Percentiles rank a stretch among this genome's conserved stretches.
These are phyloP conservation scores for Excalfactoria chinensis DNA, from an alignment of 2,113 vertebrate species.

Conservation along the genomic window DNA sequence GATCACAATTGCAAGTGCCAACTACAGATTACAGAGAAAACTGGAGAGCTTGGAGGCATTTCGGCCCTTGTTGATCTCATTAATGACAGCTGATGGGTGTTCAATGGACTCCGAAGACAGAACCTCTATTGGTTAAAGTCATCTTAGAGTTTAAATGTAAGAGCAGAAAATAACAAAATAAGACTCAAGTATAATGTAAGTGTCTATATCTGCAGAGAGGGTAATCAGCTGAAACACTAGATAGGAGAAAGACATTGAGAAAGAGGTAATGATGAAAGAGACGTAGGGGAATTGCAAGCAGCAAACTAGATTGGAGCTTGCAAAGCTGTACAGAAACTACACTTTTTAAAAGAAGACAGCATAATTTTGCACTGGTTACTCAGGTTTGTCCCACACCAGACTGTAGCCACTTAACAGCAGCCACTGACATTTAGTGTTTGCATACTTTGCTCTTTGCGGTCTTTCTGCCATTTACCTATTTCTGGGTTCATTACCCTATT, in stretches of 20 bases:
- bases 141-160: neutral
- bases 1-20: neutral
- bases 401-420: neutral
- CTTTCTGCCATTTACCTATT: neutral
- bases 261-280: neutral
- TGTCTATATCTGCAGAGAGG: neutral
- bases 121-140: neutral
- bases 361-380: neutral
- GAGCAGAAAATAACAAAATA: neutral
- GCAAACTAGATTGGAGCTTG: neutral
- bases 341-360: neutral
- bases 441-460: neutral
- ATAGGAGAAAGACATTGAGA: neutral
- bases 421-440: neutral
- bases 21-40: neutral
- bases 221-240: neutral
- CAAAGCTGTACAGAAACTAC: neutral
- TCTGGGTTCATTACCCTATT: neutral
- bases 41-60: neutral
- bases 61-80: neutral
- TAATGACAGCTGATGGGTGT: neutral
- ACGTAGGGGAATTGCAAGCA: neutral
- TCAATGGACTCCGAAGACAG: neutral
- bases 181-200: neutral
- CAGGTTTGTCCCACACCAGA: neutral